Evolutionary conservation across 2,888 invertebrate species (phyloP).

Genomic region (Amiota communis): DNA sequence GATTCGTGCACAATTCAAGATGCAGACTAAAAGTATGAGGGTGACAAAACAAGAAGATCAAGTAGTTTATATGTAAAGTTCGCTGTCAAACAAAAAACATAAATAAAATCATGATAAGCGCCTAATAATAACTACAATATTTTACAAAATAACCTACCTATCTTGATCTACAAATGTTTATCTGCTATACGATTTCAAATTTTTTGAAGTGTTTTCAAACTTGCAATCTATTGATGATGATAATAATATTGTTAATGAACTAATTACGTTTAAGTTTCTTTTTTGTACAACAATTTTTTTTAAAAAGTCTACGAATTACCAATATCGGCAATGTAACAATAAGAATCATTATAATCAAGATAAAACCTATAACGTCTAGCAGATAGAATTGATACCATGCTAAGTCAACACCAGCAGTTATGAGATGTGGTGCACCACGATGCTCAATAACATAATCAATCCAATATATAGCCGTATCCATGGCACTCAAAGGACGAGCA

Average conservation of each 20-base stretch:
- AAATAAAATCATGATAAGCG: too few relatives aligned
- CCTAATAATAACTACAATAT: too few relatives aligned
- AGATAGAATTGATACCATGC: slow-evolving; percentile 69
- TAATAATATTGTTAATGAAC: slow-evolving; percentile 40
- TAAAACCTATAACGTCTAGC: slow-evolving; percentile 60
- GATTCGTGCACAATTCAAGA: too few relatives aligned
- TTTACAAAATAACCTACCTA: too few relatives aligned
- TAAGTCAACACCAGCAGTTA: slow-evolving; percentile 61
- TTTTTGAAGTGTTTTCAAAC: too few relatives aligned
- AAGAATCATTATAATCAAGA: slow-evolving; percentile 32
- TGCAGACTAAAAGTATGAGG: too few relatives aligned
- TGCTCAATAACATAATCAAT: slow-evolving; percentile 70
- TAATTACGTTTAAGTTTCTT: slow-evolving; percentile 32
- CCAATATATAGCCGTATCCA: slow-evolving; percentile 71
- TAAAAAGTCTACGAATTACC: not conserved
- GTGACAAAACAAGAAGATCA: too few relatives aligned
- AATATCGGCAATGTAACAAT: slow-evolving; percentile 34
- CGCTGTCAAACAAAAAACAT: too few relatives aligned
- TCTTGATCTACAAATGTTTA: too few relatives aligned
- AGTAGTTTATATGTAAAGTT: too few relatives aligned
- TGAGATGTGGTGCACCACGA: slow-evolving; percentile 68
- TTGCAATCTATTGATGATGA: not conserved
- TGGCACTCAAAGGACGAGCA: slow-evolving; percentile 63
- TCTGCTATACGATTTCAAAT: too few relatives aligned
- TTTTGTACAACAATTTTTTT: slow-evolving; percentile 40